phyloP scores from a whole-genome alignment of 1,140 invertebrate species.

The Scaptomyza pallida region DNA sequence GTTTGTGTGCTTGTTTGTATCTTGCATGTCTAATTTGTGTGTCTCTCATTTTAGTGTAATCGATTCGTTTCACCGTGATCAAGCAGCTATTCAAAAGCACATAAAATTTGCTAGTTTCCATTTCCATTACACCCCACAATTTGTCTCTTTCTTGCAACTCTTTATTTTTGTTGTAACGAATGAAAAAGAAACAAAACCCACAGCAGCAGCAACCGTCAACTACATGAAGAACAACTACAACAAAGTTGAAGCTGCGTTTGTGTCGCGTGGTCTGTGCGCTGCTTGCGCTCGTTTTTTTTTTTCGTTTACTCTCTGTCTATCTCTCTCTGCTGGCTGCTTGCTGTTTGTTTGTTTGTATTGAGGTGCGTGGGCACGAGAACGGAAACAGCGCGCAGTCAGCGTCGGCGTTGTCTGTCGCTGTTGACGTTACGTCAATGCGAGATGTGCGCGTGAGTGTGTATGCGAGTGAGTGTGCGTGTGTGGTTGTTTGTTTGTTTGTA shows the following conservation, averaged over 20 bases:
- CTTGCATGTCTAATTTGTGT: slow-evolving; percentile 44
- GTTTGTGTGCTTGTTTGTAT: slow-evolving; percentile 23
- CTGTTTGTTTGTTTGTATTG: slow-evolving; percentile 16
- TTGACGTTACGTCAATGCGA: slow-evolving; percentile 72
- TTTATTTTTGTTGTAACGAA: slow-evolving; percentile 10
- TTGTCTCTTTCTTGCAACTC: slow-evolving; percentile 7
- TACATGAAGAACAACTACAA: slow-evolving; percentile 25
- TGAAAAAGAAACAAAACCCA: not conserved
- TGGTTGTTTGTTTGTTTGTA: slow-evolving; percentile 31
- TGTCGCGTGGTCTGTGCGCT: slow-evolving; percentile 49
- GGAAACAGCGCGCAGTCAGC: slow-evolving; percentile 66
- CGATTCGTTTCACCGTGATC: slow-evolving; percentile 46
- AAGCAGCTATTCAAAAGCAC: slow-evolving; percentile 46
- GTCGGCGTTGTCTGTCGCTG: slow-evolving; percentile 60
- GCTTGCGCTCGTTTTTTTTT: not conserved
- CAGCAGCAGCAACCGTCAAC: slow-evolving; percentile 5
- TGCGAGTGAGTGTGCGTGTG: slow-evolving; percentile 6
- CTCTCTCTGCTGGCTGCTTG: not conserved
- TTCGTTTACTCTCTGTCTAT: slow-evolving; percentile 10
- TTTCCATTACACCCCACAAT: slow-evolving; percentile 36
- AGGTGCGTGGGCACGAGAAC: slow-evolving; percentile 75
- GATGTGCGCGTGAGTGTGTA: slow-evolving; percentile 14
- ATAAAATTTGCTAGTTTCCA: slow-evolving; percentile 32
- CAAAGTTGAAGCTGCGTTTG: slow-evolving; percentile 45
- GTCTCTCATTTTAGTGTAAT: slow-evolving; percentile 43